Conservation (phyloP, 2,888 invertebrate species). For the Lapara coniferarum region DNA sequence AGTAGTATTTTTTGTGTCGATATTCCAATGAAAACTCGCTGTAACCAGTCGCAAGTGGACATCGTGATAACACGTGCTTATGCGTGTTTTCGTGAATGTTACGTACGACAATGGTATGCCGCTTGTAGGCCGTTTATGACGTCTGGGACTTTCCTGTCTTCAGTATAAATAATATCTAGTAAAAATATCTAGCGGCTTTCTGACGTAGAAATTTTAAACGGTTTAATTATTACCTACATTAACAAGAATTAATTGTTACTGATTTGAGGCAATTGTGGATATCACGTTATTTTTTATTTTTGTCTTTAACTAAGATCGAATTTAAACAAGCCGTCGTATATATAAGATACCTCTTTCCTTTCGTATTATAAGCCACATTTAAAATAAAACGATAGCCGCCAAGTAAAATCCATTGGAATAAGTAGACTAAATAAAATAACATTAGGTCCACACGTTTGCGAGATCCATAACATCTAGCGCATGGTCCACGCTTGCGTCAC, state of each 20-base stretch:
- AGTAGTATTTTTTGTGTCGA: neutral
- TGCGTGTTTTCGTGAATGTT: neutral
- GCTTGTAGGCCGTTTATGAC: neutral
- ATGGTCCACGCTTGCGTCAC: conserved; percentile 27
- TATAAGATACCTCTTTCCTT: neutral
- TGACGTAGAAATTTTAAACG: too few relatives aligned
- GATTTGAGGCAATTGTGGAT: too few relatives aligned
- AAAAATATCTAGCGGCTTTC: too few relatives aligned
- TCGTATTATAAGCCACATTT: neutral
- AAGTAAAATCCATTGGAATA: neutral
- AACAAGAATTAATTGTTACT: too few relatives aligned
- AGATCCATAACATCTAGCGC: conserved; percentile 28
- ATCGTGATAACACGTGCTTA: neutral
- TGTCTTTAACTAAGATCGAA: neutral
- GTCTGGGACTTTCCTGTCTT: neutral
- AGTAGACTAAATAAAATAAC: conserved; percentile 10
- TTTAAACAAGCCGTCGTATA: neutral
- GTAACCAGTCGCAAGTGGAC: neutral
- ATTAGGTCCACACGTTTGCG: neutral
- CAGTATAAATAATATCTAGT: neutral
- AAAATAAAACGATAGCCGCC: neutral
- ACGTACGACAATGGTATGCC: neutral
- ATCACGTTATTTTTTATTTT: too few relatives aligned
- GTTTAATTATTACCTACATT: too few relatives aligned
- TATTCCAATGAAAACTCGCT: neutral